Base-by-base conservation (phyloP, 1,140 invertebrate species). In the Euwallacea fornicatus region DNA sequence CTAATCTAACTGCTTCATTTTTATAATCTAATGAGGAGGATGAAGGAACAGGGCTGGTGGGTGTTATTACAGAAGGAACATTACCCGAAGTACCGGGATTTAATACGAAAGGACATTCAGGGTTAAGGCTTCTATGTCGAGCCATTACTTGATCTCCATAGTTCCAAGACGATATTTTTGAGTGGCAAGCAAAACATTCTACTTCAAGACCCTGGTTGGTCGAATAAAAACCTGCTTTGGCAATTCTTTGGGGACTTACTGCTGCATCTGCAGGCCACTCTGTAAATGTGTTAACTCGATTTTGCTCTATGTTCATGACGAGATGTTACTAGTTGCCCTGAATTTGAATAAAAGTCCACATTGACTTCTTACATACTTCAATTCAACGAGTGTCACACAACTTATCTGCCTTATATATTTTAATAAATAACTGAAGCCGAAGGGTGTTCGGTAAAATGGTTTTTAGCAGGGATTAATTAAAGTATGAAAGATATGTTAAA, bases 211-310 rank as follows among this genome's bases (percentile, higher is more conserved):
- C 87, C 71, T 83, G 81, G 13, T 90, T 90, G 1, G 87, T 89
- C 58, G 90, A 93, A 78, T 88, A 94, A 83, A 96, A 95, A 9
- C 93, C 93, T 53, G 91, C 92, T 79, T 88, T 88, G 2, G 93
- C 92, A 74, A 96, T 86, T 77, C 87, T 83, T 46, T 82, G 77
- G 11, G 88, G 81, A 78, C 86, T 86, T 1, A 93, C 86, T 42
- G 85, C 82, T 16, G 88, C 88, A 78, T 87, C 86, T 15, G 81
- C 72, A 55, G 90, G 92, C 93, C 93, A 95, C 74, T 84, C 83
- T 13, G 71, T 73, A 79, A 92, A 94, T 43, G 88, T 92, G 77
- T 82, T 82, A 54, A 91, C 82, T 75, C 88, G 86, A 79, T 86
- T 89, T 72, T 84, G 85, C 83, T 90, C 91, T 68, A 83, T 75